Conservation (phyloP, 2,797 vertebrate species). For the Rhabdophis nuchalis region DNA sequence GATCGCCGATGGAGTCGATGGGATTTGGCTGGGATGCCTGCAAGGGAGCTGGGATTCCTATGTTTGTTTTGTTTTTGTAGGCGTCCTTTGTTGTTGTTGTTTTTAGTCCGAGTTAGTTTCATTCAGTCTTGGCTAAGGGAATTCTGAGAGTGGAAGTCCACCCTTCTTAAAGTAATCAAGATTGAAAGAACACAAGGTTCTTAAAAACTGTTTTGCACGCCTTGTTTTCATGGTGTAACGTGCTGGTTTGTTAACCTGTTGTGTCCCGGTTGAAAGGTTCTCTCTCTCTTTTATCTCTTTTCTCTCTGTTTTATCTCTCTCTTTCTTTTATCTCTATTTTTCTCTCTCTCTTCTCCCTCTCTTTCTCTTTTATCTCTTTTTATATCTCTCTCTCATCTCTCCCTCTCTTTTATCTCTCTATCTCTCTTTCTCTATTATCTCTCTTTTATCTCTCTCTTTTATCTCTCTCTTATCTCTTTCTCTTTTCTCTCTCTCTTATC, state of each 20-base stretch:
- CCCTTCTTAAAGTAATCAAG: not conserved
- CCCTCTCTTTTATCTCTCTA: too few species aligned
- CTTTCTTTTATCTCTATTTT: too few species aligned
- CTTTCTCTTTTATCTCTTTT: too few species aligned
- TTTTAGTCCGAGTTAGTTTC: not conserved
- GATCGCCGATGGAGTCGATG: not conserved
- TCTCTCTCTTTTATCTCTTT: too few species aligned
- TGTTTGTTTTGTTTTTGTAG: not conserved
- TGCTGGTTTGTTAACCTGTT: not conserved
- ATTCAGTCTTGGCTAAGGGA: not conserved
- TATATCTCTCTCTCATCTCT: too few species aligned
- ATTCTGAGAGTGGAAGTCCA: not conserved
- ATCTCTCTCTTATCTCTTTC: too few species aligned
- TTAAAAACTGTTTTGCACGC: not conserved
- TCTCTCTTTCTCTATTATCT: too few species aligned
- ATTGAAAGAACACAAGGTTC: not conserved
- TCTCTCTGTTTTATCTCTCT: too few species aligned
- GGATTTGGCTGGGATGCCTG: not conserved
- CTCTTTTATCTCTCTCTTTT: too few species aligned
- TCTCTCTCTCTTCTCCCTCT: too few species aligned
- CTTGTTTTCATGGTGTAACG: not conserved
- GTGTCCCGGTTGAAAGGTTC: not conserved
- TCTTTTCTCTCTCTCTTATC: too few species aligned
- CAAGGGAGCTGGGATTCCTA: not conserved
- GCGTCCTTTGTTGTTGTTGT: too few species aligned